These are phyloP conservation scores for Eupsittula cactorum DNA, from an alignment of 2,113 vertebrate species.

Conservation along the genomic window DNA sequence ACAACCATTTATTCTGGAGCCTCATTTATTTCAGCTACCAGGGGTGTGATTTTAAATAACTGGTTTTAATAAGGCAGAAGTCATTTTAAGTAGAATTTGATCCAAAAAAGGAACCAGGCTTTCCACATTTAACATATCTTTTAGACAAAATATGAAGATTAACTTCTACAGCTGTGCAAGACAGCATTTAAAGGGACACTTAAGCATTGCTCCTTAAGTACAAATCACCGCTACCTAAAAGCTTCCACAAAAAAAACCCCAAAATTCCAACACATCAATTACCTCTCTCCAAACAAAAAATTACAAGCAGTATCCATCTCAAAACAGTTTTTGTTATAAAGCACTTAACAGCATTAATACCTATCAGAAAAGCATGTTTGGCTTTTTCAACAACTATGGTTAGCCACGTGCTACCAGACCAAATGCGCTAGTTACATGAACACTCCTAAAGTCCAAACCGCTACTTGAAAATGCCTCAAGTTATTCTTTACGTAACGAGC, in stretches of 20 bases:
- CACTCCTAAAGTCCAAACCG: neutral
- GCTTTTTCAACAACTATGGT: neutral
- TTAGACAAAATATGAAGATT: neutral
- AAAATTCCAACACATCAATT: neutral
- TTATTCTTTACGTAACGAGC: neutral
- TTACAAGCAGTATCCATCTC: neutral
- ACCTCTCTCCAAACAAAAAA: neutral
- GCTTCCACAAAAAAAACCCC: neutral
- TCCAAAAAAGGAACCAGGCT: neutral
- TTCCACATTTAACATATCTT: neutral
- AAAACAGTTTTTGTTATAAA: neutral
- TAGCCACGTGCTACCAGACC: neutral
- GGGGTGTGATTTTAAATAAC: constrained; percentile 29
- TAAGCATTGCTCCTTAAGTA: neutral
- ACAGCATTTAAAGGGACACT: neutral
- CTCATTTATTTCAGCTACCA: constrained; percentile 3
- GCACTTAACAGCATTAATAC: neutral
- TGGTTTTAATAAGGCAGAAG: constrained; percentile 41
- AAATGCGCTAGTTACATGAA: neutral
- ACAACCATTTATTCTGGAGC: constrained; percentile 12
- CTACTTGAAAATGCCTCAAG: neutral
- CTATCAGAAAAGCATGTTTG: neutral
- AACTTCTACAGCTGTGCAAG: neutral
- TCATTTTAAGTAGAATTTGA: constrained; percentile 17
- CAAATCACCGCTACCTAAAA: neutral